Conservation (phyloP, 2,888 invertebrate genomes). For the Crocallis elinguaria region DNA sequence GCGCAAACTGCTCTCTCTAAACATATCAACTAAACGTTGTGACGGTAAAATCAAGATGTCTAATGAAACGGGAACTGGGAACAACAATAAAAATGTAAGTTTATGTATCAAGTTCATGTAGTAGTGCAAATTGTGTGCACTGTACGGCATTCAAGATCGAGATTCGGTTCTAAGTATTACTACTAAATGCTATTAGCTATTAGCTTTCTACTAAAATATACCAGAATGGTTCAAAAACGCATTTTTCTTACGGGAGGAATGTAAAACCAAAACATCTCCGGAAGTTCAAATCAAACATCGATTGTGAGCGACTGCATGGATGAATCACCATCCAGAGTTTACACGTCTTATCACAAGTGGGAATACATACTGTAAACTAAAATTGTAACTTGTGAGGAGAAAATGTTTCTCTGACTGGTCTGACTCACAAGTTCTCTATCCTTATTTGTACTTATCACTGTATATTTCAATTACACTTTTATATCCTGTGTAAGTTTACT, state of each 20-base stretch:
- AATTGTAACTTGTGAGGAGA: background rate
- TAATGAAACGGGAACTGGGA: slow-evolving; percentile 75
- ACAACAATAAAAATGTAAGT: slow-evolving; percentile 83
- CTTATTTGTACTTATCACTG: background rate
- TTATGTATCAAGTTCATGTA: background rate
- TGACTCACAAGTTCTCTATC: background rate
- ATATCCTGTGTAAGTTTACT: no score
- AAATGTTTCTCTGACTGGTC: background rate
- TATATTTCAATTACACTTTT: background rate
- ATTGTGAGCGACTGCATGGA: background rate
- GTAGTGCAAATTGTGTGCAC: background rate
- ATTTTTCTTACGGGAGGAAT: no score
- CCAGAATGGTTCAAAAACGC: no score
- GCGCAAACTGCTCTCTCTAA: background rate
- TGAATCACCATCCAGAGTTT: slow-evolving; percentile 16
- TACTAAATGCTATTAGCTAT: no score
- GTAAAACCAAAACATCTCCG: background rate
- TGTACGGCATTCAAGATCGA: background rate
- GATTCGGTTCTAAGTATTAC: background rate
- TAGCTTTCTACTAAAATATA: no score
- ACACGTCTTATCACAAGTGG: slow-evolving; percentile 2
- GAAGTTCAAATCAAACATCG: background rate
- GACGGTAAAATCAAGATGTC: slow-evolving; percentile 72
- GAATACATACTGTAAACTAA: background rate
- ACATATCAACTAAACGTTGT: slow-evolving; percentile 28